Percentiles rank a stretch among this genome's conserved stretches.
Conservation (phyloP, 2,888 invertebrate species). For the Drosophila formosana region DNA sequence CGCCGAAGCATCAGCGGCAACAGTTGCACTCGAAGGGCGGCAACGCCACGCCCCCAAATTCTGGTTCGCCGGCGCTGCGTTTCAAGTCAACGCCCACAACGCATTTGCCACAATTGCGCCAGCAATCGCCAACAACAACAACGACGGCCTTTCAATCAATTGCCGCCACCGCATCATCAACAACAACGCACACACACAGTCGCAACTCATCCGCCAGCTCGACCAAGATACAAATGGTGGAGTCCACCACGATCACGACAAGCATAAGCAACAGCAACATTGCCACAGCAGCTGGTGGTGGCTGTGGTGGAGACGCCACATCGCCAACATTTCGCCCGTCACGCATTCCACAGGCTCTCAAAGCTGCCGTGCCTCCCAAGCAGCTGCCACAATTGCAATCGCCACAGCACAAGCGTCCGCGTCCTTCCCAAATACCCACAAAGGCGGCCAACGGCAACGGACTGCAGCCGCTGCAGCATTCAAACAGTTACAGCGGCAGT, state of each 20-base stretch:
- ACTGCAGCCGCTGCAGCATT: slow-evolving; percentile 68
- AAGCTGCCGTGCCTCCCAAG: slow-evolving; percentile 79
- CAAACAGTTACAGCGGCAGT: slow-evolving; percentile 79
- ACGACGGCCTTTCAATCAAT: slow-evolving; percentile 29
- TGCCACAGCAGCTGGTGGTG: slow-evolving; percentile 32
- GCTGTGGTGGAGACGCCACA: slow-evolving; percentile 60
- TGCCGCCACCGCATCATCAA: slow-evolving; percentile 37
- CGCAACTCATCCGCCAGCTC: slow-evolving; percentile 82
- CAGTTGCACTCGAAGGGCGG: slow-evolving; percentile 48
- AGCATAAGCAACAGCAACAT: slow-evolving; percentile 54
- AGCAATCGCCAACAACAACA: slow-evolving; percentile 58
- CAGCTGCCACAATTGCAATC: slow-evolving; percentile 82
- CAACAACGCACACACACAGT: slow-evolving; percentile 75
- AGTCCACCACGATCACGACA: slow-evolving; percentile 70
- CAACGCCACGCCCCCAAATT: slow-evolving; percentile 60
- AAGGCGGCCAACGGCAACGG: slow-evolving; percentile 75
- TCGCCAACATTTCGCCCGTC: slow-evolving; percentile 85
- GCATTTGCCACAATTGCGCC: slow-evolving; percentile 79
- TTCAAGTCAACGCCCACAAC: slow-evolving; percentile 76
- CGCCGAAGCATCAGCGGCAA: slow-evolving; percentile 66
- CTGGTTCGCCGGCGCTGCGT: slow-evolving; percentile 66
- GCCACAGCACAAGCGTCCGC: slow-evolving; percentile 84
- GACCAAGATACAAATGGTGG: slow-evolving; percentile 82
- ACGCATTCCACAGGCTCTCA: slow-evolving; percentile 87
- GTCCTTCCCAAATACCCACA: slow-evolving; percentile 84